Base-by-base conservation (phyloP, 2,797 vertebrate genomes). In the Betta splendens region DNA sequence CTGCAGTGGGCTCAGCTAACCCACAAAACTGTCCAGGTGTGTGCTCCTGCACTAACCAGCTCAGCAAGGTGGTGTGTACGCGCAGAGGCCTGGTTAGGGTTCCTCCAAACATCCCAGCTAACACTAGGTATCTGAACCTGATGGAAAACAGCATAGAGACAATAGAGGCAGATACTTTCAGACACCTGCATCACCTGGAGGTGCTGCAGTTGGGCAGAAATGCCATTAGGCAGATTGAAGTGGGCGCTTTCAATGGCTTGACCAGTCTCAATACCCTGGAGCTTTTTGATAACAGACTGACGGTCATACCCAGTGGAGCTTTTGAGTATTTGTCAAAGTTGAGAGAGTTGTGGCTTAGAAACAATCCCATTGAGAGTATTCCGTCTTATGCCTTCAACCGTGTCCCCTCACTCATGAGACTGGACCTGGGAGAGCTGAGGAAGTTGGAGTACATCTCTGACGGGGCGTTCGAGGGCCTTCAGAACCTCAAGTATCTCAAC, bases 121-220 rank as follows among this genome's bases (percentile, higher is more conserved):
- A 95, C 89, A 97, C 96, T 49, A 92, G 96, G 25, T 94, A 96
- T 79, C 94, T 99, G 84, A 98, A 98, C 89, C 92, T 99, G 62
- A 99, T 99, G 97, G 97, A 99, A 88, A 99, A 99, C 91, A 95
- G 95, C 86, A 99, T 99, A 85, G 94, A 95, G 88, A 85, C 94
- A 85, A 96, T 99, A 86, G 94, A 98, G 86, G 96, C 96, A 0
- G 97, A 97, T 77, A 98, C 95, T 1, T 99, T 99, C 87, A 91
- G 96, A 20, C 94, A 97, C 89, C 92, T 99, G 52, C 95, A 94
- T 74, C 97, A 98, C 88, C 88, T 99, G 90, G 97, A 99, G 89
- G 95, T 98, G 49, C 89, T 99, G 76, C 97, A 99, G 89, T 50
- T 99, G 87, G 96, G 96, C 54, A 88, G 96, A 81, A 99, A 99